These are phyloP conservation scores for Venturia canescens DNA, from an alignment of 1,140 invertebrate genomes.

Conservation along the genomic window DNA sequence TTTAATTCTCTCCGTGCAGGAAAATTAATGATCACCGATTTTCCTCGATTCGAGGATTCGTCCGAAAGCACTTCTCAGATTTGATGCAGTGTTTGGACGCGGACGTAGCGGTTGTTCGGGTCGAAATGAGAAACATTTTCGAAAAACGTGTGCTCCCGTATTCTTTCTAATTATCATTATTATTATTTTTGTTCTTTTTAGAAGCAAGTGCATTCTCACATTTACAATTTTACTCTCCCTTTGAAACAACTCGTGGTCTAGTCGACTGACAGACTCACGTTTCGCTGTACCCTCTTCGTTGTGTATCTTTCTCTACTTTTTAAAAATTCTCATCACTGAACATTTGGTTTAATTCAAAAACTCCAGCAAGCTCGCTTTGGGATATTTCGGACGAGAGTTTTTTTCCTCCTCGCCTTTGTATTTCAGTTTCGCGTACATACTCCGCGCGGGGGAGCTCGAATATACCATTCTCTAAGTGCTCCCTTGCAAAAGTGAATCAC, in stretches of 20 bases:
- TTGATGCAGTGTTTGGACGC: no score
- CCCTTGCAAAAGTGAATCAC: slow-evolving; percentile 19
- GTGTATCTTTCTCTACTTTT: neutral
- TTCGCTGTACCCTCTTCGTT: neutral
- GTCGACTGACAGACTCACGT: neutral
- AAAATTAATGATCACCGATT: no score
- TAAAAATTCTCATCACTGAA: neutral
- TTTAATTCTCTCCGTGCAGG: no score
- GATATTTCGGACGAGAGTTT: neutral
- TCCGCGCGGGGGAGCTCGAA: neutral
- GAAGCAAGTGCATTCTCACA: neutral
- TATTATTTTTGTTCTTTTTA: neutral
- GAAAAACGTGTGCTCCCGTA: neutral
- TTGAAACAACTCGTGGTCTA: neutral
- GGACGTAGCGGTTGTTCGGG: no score
- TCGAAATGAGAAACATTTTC: no score
- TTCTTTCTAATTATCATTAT: no score
- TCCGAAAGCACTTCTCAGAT: no score
- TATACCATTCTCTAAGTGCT: slow-evolving; percentile 13
- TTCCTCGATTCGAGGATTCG: no score
- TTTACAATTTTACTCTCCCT: neutral
- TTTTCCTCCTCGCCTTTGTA: neutral
- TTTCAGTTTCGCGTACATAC: neutral
- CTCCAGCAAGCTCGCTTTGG: slow-evolving; percentile 3
- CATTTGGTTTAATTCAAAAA: slow-evolving; percentile 5